Conservation (phyloP, 2,797 vertebrate species). For the Helicolenus hilgendorfi region DNA sequence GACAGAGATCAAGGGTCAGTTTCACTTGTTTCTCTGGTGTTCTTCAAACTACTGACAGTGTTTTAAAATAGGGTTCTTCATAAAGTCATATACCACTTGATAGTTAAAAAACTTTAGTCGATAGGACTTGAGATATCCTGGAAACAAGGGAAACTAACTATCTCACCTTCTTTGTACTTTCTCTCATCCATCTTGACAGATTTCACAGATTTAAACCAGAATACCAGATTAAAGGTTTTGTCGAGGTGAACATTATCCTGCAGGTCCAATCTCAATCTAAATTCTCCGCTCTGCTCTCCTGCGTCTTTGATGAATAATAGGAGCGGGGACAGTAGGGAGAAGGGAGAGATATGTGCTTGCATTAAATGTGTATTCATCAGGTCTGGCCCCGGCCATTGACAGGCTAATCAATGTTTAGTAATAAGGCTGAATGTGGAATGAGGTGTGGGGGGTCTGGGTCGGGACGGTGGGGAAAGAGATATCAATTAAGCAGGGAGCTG, state of each 20-base stretch:
- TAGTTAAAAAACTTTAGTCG: background rate
- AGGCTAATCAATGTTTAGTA: constrained; percentile 91
- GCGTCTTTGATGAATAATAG: constrained; percentile 39
- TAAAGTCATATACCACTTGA: background rate
- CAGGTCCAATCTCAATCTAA: constrained; percentile 18
- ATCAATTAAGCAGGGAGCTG: constrained; percentile 89
- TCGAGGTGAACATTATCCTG: constrained; percentile 22
- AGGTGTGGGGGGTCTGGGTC: constrained; percentile 74
- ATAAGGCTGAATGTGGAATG: constrained; percentile 91
- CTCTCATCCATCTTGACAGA: constrained; percentile 1
- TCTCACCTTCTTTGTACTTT: background rate
- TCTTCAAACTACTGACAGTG: background rate
- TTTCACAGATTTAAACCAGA: constrained; percentile 4
- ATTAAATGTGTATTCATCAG: constrained; percentile 85
- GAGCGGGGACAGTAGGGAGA: constrained; percentile 6
- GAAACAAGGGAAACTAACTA: background rate
- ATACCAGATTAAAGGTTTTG: constrained; percentile 29
- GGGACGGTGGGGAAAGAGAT: constrained; percentile 78
- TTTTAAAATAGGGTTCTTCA: background rate
- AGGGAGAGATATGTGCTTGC: constrained; percentile 57
- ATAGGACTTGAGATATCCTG: background rate
- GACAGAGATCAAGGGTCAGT: background rate
- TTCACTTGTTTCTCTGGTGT: no score
- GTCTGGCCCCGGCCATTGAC: constrained; percentile 76
- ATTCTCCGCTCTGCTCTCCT: background rate